phyloP scores from a whole-genome alignment of 2,797 vertebrate genomes.

The Notolepis coatsorum region DNA sequence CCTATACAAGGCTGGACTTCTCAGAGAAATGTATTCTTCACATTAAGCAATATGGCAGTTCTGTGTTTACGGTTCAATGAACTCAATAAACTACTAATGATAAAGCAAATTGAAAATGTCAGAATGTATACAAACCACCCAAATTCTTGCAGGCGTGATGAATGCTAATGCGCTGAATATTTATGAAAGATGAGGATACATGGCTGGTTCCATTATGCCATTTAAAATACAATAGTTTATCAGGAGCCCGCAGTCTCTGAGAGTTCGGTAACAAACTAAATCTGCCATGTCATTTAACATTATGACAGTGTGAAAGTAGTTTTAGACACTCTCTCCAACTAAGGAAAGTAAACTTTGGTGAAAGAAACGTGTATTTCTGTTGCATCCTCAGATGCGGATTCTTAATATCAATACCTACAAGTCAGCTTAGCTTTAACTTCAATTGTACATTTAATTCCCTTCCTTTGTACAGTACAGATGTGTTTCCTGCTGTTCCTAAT shows the following conservation, averaged over 20 bases:
- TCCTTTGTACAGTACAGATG: no score
- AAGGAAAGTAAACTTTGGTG: constrained; percentile 5
- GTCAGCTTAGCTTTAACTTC: no score
- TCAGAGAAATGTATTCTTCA: constrained; percentile 37
- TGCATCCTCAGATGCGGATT: no score
- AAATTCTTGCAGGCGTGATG: constrained; percentile 49
- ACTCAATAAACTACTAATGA: constrained; percentile 66
- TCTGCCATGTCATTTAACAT: constrained; percentile 28
- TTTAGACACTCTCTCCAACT: constrained; percentile 24
- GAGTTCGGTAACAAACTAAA: constrained; percentile 31
- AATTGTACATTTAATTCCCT: no score
- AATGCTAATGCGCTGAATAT: constrained; percentile 54
- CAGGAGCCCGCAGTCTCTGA: constrained; percentile 23
- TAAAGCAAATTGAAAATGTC: constrained; percentile 74
- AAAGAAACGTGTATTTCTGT: no score
- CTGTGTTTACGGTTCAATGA: constrained; percentile 63
- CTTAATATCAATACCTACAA: no score
- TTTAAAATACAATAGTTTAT: constrained; percentile 58
- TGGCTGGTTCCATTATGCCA: constrained; percentile 48
- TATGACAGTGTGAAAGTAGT: constrained; percentile 23
- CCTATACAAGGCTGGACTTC: constrained; percentile 35
- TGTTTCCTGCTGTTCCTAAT: no score
- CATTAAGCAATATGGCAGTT: constrained; percentile 44
- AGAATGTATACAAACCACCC: constrained; percentile 58
- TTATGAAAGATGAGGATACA: constrained; percentile 61